Percentiles rank a stretch among this genome's conserved stretches.
Conservation (phyloP, 1,140 invertebrate genomes). For the Ladona fulva region DNA sequence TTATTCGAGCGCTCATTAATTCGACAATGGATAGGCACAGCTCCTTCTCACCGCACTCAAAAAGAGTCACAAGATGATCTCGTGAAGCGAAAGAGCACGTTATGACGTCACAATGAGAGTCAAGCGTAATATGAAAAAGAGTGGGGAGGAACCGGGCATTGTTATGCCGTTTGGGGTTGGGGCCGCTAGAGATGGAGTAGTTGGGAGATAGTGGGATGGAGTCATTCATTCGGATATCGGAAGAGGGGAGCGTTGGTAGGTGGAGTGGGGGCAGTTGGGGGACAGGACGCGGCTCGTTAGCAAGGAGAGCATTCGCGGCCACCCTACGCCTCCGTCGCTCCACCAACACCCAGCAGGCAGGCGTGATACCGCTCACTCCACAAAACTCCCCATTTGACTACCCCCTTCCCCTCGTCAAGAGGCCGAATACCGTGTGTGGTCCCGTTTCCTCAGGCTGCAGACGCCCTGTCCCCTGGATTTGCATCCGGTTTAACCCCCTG, state of each 20-base stretch:
- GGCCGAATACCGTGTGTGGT: too few relatives aligned
- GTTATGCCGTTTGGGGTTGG: neutral
- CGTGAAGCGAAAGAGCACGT: neutral
- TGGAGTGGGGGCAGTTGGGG: neutral
- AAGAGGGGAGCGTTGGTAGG: neutral
- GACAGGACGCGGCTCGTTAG: conserved; percentile 5
- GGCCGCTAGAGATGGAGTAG: neutral
- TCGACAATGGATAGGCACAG: too few relatives aligned
- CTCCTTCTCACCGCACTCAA: too few relatives aligned
- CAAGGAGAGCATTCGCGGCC: neutral
- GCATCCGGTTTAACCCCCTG: too few relatives aligned
- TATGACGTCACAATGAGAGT: neutral
- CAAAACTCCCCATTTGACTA: neutral
- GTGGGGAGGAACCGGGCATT: too few relatives aligned
- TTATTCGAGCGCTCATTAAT: too few relatives aligned
- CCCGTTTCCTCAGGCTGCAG: too few relatives aligned
- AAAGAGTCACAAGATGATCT: too few relatives aligned
- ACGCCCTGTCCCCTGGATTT: too few relatives aligned
- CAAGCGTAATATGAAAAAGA: neutral
- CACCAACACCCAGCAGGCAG: neutral
- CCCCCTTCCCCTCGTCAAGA: neutral
- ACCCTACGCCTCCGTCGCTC: neutral
- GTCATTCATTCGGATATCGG: neutral
- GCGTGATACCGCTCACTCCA: neutral
- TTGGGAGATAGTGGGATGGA: neutral